phyloP scores from a whole-genome alignment of 2,888 invertebrate genomes.

The Drosophila helvetica region DNA sequence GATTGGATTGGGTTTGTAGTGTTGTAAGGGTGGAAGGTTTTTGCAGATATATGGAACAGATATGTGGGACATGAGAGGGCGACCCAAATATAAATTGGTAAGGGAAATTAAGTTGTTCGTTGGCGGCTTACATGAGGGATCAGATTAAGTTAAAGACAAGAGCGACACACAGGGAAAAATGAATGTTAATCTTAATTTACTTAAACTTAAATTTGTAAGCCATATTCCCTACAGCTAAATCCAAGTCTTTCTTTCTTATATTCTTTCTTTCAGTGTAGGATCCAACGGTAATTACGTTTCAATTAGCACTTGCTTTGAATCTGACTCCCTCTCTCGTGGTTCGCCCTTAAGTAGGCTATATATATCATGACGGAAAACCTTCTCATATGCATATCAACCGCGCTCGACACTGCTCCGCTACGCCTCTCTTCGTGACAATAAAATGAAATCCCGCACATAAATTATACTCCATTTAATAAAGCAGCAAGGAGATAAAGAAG shows the following conservation, averaged over 20 bases:
- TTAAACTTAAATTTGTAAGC: too few relatives aligned
- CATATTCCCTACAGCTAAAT: neutral
- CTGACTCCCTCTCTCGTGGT: neutral
- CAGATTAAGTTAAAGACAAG: neutral
- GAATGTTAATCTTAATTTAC: too few relatives aligned
- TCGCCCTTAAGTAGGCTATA: slow-evolving; percentile 18
- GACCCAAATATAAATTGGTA: slow-evolving; percentile 15
- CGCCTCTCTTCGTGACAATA: slow-evolving; percentile 42
- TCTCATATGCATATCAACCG: slow-evolving; percentile 26
- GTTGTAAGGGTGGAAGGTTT: neutral
- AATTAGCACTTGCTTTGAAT: slow-evolving; percentile 47
- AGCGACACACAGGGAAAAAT: neutral
- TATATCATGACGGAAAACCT: neutral
- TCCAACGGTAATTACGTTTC: slow-evolving; percentile 55
- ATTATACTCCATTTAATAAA: slow-evolving; percentile 70
- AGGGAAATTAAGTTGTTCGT: slow-evolving; percentile 13
- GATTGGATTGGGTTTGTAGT: slow-evolving; percentile 14
- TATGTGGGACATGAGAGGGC: slow-evolving; percentile 8
- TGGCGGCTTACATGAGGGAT: neutral
- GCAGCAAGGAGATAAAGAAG: slow-evolving; percentile 26
- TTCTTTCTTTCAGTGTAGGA: neutral
- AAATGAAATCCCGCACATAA: slow-evolving; percentile 59
- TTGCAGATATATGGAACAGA: neutral
- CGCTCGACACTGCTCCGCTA: neutral
- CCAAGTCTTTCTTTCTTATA: too few relatives aligned